Base-by-base conservation (phyloP, 1,140 invertebrate genomes). In the Melitaea cinxia region DNA sequence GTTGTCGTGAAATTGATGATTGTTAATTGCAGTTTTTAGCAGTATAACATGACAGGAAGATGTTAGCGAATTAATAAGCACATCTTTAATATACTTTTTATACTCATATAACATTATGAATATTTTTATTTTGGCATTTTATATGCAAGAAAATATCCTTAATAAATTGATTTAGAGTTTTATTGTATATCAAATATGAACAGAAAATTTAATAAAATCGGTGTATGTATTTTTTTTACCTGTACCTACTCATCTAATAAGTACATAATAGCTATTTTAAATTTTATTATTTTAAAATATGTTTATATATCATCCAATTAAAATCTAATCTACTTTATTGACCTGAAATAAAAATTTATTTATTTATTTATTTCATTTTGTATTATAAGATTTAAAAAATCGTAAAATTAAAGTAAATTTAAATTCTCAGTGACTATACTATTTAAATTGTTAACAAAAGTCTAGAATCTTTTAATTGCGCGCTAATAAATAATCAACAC, bases 1-100 rank as follows among this genome's bases (percentile, higher is more conserved):
- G 78, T 87, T 74, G 72, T 75, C 73, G 73, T 76, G 60, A 75
- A 71, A 78, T 81, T 85, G 72, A 86, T 84, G 75, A 76, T 78
- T 10, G 45, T 65, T 72, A 73, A 79, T 75, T 79, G 68, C 77
- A 63, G 64, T 72, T 72, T 76, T 68, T 66, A 61, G 9, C 42
- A 47, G 42, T 65, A 65, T 55, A 58, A 53, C 60, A 59, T 49
- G 62, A 47, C 56, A 70, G 56, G 60, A 70, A 67, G 62, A 66
- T 30, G 45, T 60, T 65, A 15, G 42, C 39, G 28, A 49, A 63
- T 62, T 72, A 68, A 68, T 65, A 64, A 62, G 59, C 35, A 57
- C 15, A 49, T 53, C 61, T 61, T 60, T 68, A 56, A 26, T 21
- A 26, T 9, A 37, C 49, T 58, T 65, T 64, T 54, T 65, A 57